Conservation (phyloP, 1,140 invertebrate species). For the Dolichoris vasculosae region DNA sequence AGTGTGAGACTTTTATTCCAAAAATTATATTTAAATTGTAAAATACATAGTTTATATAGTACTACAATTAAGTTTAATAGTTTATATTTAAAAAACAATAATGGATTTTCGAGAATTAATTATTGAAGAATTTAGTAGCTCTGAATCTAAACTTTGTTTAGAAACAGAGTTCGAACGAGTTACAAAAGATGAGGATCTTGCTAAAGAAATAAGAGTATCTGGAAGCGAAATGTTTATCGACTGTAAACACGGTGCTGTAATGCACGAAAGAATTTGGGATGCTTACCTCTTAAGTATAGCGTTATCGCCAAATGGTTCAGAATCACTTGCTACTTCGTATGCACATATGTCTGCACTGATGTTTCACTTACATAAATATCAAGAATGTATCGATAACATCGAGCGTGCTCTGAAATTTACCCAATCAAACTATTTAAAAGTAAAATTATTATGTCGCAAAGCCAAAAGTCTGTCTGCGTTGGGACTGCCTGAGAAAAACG, state of each 20-base stretch:
- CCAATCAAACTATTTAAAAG: not conserved
- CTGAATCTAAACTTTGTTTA: not conserved
- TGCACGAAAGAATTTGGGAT: conserved; percentile 37
- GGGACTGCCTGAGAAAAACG: not conserved
- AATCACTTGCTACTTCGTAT: conserved; percentile 16
- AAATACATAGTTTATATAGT: not conserved
- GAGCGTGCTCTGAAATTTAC: conserved; percentile 18
- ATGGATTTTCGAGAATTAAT: conserved; percentile 22
- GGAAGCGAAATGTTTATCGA: not conserved
- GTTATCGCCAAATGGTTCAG: conserved; percentile 1
- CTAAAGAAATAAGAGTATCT: not conserved
- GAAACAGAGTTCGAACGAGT: not conserved
- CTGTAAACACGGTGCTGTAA: not conserved
- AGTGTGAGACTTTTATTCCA: not conserved
- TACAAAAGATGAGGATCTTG: not conserved
- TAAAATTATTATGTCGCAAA: conserved; percentile 33
- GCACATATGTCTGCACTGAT: conserved; percentile 34
- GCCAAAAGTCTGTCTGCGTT: conserved; percentile 1
- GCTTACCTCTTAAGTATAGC: conserved; percentile 28
- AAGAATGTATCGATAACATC: conserved; percentile 28
- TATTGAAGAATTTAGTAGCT: not conserved
- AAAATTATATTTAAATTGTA: not conserved
- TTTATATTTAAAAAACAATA: not conserved
- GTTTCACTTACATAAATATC: conserved; percentile 23
- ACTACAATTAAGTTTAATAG: not conserved